Evolutionary conservation across 2,888 invertebrate genomes (phyloP).

Genomic region (Hirtodrosophila cameraria): DNA sequence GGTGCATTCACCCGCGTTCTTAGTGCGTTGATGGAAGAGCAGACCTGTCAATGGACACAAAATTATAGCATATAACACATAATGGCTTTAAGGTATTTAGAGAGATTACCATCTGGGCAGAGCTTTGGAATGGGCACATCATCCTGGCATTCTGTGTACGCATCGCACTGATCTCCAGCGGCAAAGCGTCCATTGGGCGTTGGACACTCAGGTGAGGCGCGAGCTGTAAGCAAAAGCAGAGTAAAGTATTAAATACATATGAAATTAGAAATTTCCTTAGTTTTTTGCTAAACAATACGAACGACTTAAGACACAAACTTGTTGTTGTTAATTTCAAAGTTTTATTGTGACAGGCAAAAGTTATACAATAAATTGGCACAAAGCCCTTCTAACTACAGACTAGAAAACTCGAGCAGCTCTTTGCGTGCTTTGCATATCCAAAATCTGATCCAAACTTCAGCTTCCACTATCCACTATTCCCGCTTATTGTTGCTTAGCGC

Average conservation of each 20-base stretch:
- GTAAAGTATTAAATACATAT: neutral
- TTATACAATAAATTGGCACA: conserved; percentile 46
- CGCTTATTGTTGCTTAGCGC: conserved; percentile 22
- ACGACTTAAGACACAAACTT: conserved; percentile 46
- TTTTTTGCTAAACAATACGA: conserved; percentile 10
- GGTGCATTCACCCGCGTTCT: conserved; percentile 88
- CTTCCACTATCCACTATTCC: neutral
- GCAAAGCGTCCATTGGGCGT: conserved; percentile 89
- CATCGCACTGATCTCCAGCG: conserved; percentile 89
- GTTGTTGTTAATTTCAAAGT: conserved; percentile 3
- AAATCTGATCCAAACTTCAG: conserved; percentile 18
- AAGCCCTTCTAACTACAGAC: conserved; percentile 70
- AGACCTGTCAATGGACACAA: conserved; percentile 80
- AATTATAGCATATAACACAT: neutral
- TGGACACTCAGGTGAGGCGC: conserved; percentile 85
- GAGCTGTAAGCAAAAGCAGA: conserved; percentile 48
- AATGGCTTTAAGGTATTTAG: neutral
- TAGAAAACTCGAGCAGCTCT: conserved; percentile 73
- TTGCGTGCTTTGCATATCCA: conserved; percentile 38
- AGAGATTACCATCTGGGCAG: conserved; percentile 89
- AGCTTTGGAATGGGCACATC: conserved; percentile 90
- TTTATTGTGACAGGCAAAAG: conserved; percentile 50
- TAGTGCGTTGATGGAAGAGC: conserved; percentile 87
- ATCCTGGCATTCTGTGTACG: conserved; percentile 89
- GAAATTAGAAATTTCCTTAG: too few relatives aligned